phyloP scores from a whole-genome alignment of 2,113 vertebrate genomes.

The Octodon degus region DNA sequence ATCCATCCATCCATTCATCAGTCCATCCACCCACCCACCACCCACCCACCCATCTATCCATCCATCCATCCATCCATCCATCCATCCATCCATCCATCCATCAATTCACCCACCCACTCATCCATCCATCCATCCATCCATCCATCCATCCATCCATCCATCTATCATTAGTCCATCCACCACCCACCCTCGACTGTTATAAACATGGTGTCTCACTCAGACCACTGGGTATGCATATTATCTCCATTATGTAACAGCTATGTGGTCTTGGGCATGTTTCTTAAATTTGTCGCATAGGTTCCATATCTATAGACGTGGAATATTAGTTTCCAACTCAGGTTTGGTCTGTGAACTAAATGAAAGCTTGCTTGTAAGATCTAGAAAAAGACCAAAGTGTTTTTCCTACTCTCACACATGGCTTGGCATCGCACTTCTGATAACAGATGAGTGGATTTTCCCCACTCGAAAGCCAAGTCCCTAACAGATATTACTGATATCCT shows the following conservation, averaged over 20 bases:
- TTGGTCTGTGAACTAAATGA: not conserved
- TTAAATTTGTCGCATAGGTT: not conserved
- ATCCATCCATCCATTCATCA: not conserved
- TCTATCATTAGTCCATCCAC: not conserved
- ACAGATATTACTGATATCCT: not conserved
- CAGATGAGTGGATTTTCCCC: not conserved
- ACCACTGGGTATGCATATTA: not conserved
- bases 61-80: not conserved
- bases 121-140: not conserved
- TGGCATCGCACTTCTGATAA: not conserved
- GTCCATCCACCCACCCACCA: too few species aligned
- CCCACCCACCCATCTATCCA: not conserved
- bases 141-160: not conserved
- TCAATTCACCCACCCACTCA: not conserved
- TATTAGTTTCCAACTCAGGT: not conserved
- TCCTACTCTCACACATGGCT: not conserved
- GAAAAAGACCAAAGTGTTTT: not conserved
- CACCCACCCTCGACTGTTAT: not conserved
- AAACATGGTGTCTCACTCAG: not conserved
- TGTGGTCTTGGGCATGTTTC: not conserved
- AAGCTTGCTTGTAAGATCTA: not conserved
- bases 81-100: not conserved
- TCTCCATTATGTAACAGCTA: not conserved
- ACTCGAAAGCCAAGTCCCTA: not conserved
- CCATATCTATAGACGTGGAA: slow-evolving; percentile 15